Evolutionary conservation across 2,113 vertebrate genomes (phyloP).

Genomic region (Montifringilla adamsi): DNA sequence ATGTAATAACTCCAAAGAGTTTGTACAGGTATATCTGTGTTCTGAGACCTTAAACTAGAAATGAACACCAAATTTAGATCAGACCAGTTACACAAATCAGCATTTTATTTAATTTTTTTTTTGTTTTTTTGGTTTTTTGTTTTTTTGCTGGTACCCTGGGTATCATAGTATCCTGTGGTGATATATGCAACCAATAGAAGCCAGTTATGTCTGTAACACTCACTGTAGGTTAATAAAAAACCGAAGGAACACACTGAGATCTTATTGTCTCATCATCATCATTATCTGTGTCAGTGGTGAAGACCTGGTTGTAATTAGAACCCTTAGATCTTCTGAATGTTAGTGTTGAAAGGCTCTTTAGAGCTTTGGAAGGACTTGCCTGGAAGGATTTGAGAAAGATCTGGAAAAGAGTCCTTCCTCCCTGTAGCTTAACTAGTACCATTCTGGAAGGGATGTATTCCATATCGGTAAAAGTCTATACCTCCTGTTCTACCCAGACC

Average conservation of each 20-base stretch:
- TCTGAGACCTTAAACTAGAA: neutral
- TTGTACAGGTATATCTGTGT: neutral
- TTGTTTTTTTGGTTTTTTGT: neutral
- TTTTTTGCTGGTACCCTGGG: neutral
- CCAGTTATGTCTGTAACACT: neutral
- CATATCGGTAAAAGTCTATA: neutral
- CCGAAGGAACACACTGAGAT: neutral
- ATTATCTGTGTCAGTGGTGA: neutral
- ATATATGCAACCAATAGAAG: neutral
- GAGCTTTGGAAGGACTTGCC: neutral
- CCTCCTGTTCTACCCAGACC: neutral
- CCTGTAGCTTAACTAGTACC: neutral
- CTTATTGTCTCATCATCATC: neutral
- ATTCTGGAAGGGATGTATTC: neutral
- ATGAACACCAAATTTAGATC: neutral
- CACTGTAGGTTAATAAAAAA: neutral
- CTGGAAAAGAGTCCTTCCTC: neutral
- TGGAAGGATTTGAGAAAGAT: neutral
- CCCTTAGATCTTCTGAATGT: neutral
- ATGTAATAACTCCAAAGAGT: neutral
- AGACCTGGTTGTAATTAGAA: constrained; percentile 18
- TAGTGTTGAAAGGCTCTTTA: neutral
- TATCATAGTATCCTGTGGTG: neutral
- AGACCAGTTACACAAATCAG: neutral
- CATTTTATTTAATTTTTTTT: neutral